Evolutionary conservation across 2,797 vertebrate species (phyloP).

Genomic region (Myotis planiceps): DNA sequence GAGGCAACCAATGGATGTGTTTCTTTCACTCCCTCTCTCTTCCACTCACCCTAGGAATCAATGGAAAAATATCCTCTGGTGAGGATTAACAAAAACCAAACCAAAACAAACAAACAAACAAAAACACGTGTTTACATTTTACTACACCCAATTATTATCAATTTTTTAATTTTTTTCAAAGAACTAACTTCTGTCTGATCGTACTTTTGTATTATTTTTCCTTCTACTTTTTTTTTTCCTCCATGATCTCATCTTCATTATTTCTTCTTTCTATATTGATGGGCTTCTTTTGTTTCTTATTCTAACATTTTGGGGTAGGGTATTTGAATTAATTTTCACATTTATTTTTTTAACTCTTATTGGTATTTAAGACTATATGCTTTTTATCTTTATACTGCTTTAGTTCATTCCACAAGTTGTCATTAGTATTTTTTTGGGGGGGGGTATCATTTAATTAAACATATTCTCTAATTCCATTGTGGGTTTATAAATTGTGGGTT

Average conservation of each 20-base stretch:
- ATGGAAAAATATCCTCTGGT: too few species aligned
- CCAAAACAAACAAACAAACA: too few species aligned
- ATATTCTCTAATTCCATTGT: not conserved
- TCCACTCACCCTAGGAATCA: too few species aligned
- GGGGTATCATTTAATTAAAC: not conserved
- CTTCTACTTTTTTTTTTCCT: not conserved
- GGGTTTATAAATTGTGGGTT: not conserved
- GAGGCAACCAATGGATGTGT: too few species aligned
- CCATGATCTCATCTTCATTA: not conserved
- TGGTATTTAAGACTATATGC: not conserved
- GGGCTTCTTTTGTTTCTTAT: not conserved
- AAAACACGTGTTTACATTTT: not conserved
- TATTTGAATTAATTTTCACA: not conserved
- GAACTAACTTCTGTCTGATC: not conserved
- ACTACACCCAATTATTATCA: not conserved
- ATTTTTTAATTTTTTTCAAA: not conserved
- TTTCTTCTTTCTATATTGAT: not conserved
- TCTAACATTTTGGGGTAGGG: not conserved
- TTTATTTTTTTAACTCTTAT: not conserved
- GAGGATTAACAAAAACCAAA: too few species aligned
- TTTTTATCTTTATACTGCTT: not conserved
- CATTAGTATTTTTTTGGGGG: not conserved
- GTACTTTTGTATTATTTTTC: not conserved
- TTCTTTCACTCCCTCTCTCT: too few species aligned
- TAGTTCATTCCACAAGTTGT: not conserved